A percentile compares a stretch with the other conserved stretches of the same genome.
phyloP scores from a whole-genome alignment of 1,140 invertebrate genomes.

The Cherax destructor region DNA sequence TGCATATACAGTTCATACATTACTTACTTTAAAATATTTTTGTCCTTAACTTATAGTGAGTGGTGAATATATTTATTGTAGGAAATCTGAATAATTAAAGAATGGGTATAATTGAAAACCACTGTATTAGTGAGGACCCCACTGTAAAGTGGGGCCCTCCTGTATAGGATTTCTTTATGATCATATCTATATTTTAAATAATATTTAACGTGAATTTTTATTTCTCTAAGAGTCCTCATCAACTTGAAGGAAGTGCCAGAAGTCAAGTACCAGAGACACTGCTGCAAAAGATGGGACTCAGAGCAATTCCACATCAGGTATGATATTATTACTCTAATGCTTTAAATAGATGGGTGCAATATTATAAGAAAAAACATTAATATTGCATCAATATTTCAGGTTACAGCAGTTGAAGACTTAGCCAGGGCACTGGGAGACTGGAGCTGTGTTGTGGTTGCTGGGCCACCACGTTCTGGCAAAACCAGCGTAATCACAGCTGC shows the following conservation, averaged over 20 bases:
- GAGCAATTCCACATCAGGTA: constrained; percentile 16
- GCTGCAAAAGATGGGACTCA: neutral
- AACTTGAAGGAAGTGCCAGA: neutral
- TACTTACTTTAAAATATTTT: no score
- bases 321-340: neutral
- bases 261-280: neutral
- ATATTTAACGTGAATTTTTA: neutral
- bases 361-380: neutral
- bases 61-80: no score
- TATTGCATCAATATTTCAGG: neutral
- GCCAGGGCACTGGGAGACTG: constrained; percentile 11
- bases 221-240: neutral
- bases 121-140: no score
- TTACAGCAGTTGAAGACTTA: constrained; percentile 27
- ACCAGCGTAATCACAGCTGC: constrained; percentile 47
- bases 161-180: no score
- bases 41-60: no score
- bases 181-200: neutral
- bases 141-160: no score
- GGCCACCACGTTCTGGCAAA: constrained; percentile 58
- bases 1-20: no score
- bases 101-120: no score
- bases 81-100: no score
- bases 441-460: constrained; percentile 42
- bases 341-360: neutral